Evolutionary conservation across 2,888 invertebrate genomes (phyloP).

Genomic region (Odontomyia ornata): DNA sequence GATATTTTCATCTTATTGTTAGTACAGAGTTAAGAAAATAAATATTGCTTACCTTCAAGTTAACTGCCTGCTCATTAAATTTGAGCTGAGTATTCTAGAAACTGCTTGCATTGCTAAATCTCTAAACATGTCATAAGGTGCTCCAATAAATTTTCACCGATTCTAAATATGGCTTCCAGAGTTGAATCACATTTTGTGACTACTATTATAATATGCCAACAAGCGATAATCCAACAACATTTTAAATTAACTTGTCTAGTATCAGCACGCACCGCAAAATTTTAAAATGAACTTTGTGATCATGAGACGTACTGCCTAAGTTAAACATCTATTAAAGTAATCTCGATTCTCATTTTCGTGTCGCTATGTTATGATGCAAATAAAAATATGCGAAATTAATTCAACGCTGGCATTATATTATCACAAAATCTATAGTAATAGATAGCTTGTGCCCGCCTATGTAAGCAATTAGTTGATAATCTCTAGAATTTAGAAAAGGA

Average conservation of each 20-base stretch:
- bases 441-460: background rate
- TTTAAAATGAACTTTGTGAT: background rate
- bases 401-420: background rate
- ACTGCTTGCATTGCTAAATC: too few species aligned
- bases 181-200: conserved; percentile 25
- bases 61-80: too few species aligned
- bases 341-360: background rate
- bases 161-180: background rate
- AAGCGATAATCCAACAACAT: conserved; percentile 18
- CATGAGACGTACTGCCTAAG: background rate
- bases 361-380: background rate
- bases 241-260: background rate
- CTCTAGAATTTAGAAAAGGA: background rate
- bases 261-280: background rate
- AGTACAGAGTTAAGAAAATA: too few species aligned
- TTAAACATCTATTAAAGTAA: background rate
- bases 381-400: background rate
- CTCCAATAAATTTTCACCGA: background rate
- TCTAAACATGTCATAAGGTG: too few species aligned
- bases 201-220: conserved; percentile 25
- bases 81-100: too few species aligned
- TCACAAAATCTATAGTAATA: conserved; percentile 10
- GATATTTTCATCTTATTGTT: too few species aligned
- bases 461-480: background rate
- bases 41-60: too few species aligned